Evolutionary conservation across 2,797 vertebrate species (phyloP), one percentile per base, ranked within the genome.

Genomic region (Lerista edwardsae): DNA sequence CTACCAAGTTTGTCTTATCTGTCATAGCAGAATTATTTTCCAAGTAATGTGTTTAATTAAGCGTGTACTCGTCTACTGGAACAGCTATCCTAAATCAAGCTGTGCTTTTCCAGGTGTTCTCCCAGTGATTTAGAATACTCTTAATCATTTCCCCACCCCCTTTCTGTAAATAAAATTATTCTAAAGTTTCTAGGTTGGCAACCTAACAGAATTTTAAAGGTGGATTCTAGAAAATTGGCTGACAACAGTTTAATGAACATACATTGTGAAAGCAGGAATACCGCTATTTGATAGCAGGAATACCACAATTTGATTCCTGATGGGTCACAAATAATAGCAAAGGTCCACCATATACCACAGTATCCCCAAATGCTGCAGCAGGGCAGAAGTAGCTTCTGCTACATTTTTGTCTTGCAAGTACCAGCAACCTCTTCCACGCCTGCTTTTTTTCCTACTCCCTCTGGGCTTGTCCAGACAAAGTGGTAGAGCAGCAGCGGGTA

Each of bases 21-120:
- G 3, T 64, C 62, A 69, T 73, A 74, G 55, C 72, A 87, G 41
- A 87, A 91, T 87, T 88, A 75, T 75, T 90, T 80, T 85, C 61
- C 89, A 87, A 84, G 29, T 7, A 79, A 23, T 65, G 39, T 92
- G 51, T 74, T 62, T 89, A 90, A 92, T 90, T 90, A 90, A 91
- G 73, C 80, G 84, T 41, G 15, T n/a, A 47, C 29, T 87, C 34
- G 9, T 6, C 67, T 88, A 25, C 47, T 71, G 82, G 47, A 85
- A 68, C 74, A 90, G n/a, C 83, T 94, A 55, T 88, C 9, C 59
- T 91, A 92, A 91, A 88, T 86, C 68, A 91, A 84, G 74, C 36
- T 59, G 29, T 76, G 59, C 23, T 90, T 91, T 75, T 89, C 39
- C 77, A 91, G 88, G 64, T 92, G n/a, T 76, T 93, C 65, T 88